These are phyloP conservation scores for Musca domestica DNA, from an alignment of 1,140 invertebrate genomes.

Conservation along the genomic window DNA sequence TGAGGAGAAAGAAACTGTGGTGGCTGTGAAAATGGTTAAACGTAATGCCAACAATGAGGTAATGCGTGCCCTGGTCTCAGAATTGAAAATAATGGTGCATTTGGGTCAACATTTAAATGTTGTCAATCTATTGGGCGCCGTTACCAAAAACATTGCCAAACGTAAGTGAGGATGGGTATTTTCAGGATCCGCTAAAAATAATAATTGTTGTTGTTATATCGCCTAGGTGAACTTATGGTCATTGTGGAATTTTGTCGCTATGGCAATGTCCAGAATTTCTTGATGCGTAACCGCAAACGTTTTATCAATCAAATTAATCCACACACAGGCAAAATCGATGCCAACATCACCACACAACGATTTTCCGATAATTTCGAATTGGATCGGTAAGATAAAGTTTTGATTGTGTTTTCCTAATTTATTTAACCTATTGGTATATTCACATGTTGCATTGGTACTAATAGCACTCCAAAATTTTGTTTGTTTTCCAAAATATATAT, in stretches of 20 bases:
- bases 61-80: constrained; percentile 79
- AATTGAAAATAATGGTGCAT: constrained; percentile 94
- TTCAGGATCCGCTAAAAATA: not conserved
- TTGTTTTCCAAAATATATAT: too few species aligned
- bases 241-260: constrained; percentile 92
- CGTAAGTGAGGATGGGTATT: constrained; percentile 59
- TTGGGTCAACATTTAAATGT: constrained; percentile 93
- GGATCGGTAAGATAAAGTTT: constrained; percentile 51
- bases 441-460: too few species aligned
- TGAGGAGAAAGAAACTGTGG: constrained; percentile 67
- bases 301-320: constrained; percentile 80
- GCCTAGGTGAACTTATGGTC: constrained; percentile 78
- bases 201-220: constrained; percentile 20
- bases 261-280: constrained; percentile 86
- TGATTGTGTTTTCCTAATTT: not conserved
- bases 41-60: constrained; percentile 65
- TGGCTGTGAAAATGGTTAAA: constrained; percentile 87
- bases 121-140: constrained; percentile 90
- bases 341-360: constrained; percentile 55
- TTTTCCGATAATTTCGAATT: constrained; percentile 50
- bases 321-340: constrained; percentile 65
- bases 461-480: too few species aligned
- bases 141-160: constrained; percentile 86
- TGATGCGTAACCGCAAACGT: constrained; percentile 71
- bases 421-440: too few species aligned